Evolutionary conservation across 2,113 vertebrate species (phyloP), one percentile per base, ranked within the genome.

Genomic region (Percopsis transmontana): DNA sequence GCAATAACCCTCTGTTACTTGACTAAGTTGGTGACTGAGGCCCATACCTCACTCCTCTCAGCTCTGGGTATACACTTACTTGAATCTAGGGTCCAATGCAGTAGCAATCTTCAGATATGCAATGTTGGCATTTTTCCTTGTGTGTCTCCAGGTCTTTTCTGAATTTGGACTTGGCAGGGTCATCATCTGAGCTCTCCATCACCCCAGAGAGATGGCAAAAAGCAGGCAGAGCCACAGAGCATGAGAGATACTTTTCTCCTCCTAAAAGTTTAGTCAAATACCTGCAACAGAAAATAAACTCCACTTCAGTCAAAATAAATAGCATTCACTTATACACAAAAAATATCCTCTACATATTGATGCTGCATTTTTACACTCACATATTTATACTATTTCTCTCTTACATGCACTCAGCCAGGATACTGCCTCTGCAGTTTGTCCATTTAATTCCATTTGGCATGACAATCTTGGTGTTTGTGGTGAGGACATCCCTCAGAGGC

Each of bases 21-120:
- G 12, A 63, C n/a, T 3, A 57, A 15, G 44, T 16, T 40, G 14
- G 15, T 42, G 16, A 61, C 20, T 20, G 10, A 56, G 18, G 42
- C 39, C 68, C 58, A 66, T 56, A 71, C 55, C 62, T 55, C 62
- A 54, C 15, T 41, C 12, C 73, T 64, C 23, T 76, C 61, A 40
- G 45, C 39, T 70, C 27, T 65, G 54, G 40, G 48, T 12, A 70
- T 47, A 59, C 48, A 70, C 41, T 60, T 70, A 55, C 62, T 70
- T 70, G n/a, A 76, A 76, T 10, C 61, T 44, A 13, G 66, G 55
- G 51, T 76, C 66, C 3, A 76, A 57, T 45, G 57, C 67, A 24
- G 61, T n/a, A 39, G 74, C 45, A 59, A 66, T 60, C 67, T 55
- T 64, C 38, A 70, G 56, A 40, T 44, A 62, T 47, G 14, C 44